Conservation (phyloP, 2,113 vertebrate genomes). For the Microtus oregoni region DNA sequence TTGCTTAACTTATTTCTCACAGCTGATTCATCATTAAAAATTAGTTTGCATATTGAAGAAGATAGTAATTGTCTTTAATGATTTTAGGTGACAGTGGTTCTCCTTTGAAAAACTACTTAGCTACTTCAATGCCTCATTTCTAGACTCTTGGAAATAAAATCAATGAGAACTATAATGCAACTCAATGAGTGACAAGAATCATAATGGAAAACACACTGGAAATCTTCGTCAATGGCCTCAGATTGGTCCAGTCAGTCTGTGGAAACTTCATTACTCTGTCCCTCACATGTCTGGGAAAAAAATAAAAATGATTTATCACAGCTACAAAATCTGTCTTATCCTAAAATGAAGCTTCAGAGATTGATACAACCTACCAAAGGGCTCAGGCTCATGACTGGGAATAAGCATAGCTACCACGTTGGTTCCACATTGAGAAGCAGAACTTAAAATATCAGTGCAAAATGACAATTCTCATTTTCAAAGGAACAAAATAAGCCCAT, state of each 20-base stretch:
- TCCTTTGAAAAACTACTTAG: slow-evolving; percentile 82
- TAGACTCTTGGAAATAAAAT: slow-evolving; percentile 78
- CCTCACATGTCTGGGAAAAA: slow-evolving; percentile 58
- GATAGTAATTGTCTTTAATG: background rate
- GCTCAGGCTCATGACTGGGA: slow-evolving; percentile 63
- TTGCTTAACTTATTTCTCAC: slow-evolving; percentile 55
- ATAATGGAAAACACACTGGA: slow-evolving; percentile 77
- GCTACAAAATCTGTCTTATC: slow-evolving; percentile 59
- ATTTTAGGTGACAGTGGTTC: slow-evolving; percentile 72
- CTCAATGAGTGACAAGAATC: slow-evolving; percentile 79
- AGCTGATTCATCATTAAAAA: slow-evolving; percentile 16
- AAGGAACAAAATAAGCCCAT: background rate
- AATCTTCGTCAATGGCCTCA: slow-evolving; percentile 66
- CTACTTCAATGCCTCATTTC: slow-evolving; percentile 80
- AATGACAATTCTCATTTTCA: slow-evolving; percentile 12
- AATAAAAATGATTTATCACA: slow-evolving; percentile 37
- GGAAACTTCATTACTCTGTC: slow-evolving; percentile 20
- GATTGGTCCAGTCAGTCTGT: slow-evolving; percentile 61
- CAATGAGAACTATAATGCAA: slow-evolving; percentile 85
- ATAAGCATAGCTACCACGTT: slow-evolving; percentile 48
- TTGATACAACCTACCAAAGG: slow-evolving; percentile 59
- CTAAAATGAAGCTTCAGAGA: slow-evolving; percentile 46
- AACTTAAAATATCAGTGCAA: slow-evolving; percentile 53
- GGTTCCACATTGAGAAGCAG: slow-evolving; percentile 28
- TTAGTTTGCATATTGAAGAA: slow-evolving; percentile 41